A percentile compares a stretch with the other conserved stretches of the same genome.
Evolutionary conservation across 2,888 invertebrate species (phyloP).

Genomic region (Tetrapedia diversipes): DNA sequence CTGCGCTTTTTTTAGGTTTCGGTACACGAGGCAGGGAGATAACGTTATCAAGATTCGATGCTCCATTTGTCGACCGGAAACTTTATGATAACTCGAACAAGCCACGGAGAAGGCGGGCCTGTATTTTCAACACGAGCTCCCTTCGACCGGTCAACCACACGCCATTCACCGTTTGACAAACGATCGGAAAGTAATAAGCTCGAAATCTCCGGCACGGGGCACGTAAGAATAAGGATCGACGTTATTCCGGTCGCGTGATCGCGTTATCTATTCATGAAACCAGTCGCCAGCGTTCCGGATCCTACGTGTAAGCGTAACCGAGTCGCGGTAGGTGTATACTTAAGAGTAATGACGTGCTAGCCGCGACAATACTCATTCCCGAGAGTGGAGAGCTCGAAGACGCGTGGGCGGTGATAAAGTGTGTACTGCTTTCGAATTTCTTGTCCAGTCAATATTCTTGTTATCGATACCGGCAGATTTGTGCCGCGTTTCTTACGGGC

Average conservation of each 20-base stretch:
- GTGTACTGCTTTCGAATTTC: neutral
- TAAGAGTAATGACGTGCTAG: slow-evolving; percentile 3
- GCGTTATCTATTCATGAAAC: slow-evolving; percentile 19
- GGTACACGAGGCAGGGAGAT: neutral
- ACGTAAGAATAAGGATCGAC: neutral
- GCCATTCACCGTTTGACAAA: neutral
- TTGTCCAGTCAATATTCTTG: slow-evolving; percentile 20
- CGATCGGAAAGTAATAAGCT: slow-evolving; percentile 4
- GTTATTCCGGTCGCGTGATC: slow-evolving; percentile 7
- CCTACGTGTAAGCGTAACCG: neutral
- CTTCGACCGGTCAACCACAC: neutral
- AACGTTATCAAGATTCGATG: slow-evolving; percentile 13
- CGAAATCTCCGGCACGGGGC: neutral
- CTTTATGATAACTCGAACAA: slow-evolving; percentile 12
- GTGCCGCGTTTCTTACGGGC: too few species aligned
- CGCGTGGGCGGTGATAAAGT: slow-evolving; percentile 30
- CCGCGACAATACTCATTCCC: slow-evolving; percentile 6
- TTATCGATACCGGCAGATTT: slow-evolving; percentile 34
- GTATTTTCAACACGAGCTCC: neutral
- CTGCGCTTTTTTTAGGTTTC: neutral
- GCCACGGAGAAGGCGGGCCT: neutral
- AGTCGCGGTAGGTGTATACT: neutral
- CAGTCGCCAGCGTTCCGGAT: slow-evolving; percentile 9
- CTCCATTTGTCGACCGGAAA: slow-evolving; percentile 19
- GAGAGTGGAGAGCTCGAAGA: neutral